Base-by-base conservation (phyloP, 2,113 vertebrate genomes). In the Entomyzon cyanotis region DNA sequence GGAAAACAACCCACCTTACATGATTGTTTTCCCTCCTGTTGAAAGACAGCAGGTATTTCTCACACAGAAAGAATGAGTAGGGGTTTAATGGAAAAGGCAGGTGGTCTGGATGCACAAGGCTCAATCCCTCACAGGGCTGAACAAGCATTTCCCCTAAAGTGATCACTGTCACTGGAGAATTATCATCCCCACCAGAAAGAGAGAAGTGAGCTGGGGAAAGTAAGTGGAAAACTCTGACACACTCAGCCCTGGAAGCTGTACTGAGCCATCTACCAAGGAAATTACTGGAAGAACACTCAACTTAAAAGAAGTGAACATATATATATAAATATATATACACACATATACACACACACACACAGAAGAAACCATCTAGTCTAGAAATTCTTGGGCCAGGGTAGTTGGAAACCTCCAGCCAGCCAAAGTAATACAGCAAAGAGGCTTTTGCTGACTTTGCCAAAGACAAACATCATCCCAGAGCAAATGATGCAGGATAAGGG, bases 11-110 rank as follows among this genome's bases (percentile, higher is more conserved):
- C 70, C 75, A 94, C 90, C 95, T 86, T 69, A 49, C 15, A 2
- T 92, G 78, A 94, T 92, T 83, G 49, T 86, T 94, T 95, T 94
- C 92, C 94, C 90, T 90, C 83, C 92, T 94, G 88, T 83, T 95
- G 92, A 94, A 95, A 95, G 96, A 88, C 90, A 69, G 81, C 15
- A 77, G 78, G 15, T 74, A 85, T 68, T 95, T 91, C 74, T 93
- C 15, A 2, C 17, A 6, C 0, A 27, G 53, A 58, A 87, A 47
- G 75, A 93, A 47, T 9, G 15, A 94, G 70, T 33, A 33, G 27
- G 44, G 87, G 60, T 65, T 94, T 96, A 96, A 96, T 96, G 96
- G 88, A 41, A 95, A 93, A 94, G 94, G 39, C 92, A 96, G 94
- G 92, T 93, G 94, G 85, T 20, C 33, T 42, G 52, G 44, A 65